Percentiles rank a stretch among this genome's conserved stretches.
Conservation (phyloP, 2,797 vertebrate genomes). For the Catostomus latipinnis region DNA sequence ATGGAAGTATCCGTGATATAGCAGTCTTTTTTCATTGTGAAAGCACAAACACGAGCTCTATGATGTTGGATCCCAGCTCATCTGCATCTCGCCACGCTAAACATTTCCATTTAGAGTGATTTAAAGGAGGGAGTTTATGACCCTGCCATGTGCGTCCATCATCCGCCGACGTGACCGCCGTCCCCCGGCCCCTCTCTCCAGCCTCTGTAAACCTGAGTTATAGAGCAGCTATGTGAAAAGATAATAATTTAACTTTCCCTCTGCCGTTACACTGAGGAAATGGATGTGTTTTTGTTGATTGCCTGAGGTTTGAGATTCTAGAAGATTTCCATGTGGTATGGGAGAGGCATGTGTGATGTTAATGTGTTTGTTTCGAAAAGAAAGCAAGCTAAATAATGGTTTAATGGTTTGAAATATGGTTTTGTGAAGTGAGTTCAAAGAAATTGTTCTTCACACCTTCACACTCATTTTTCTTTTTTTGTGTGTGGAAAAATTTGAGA, state of each 20-base stretch:
- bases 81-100: constrained; percentile 80
- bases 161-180: constrained; percentile 64
- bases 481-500: not conserved
- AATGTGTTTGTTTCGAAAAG: not conserved
- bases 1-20: not conserved
- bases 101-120: constrained; percentile 87
- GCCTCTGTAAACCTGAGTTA: constrained; percentile 69
- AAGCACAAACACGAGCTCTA: constrained; percentile 71
- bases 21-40: constrained; percentile 2
- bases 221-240: constrained; percentile 82
- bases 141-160: constrained; percentile 76
- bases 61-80: constrained; percentile 66
- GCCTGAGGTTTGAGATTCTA: constrained; percentile 24
- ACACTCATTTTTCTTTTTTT: not conserved
- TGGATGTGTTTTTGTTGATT: constrained; percentile 65
- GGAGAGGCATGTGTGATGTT: not conserved
- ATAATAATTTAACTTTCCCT: constrained; percentile 77
- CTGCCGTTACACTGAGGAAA: constrained; percentile 61
- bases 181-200: constrained; percentile 63
- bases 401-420: not conserved
- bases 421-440: not conserved
- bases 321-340: not conserved
- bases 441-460: not conserved
- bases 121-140: constrained; percentile 80
- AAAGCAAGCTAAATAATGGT: not conserved